These are phyloP conservation scores for Ganaspis brasiliensis DNA, from an alignment of 2,888 invertebrate genomes.

Conservation along the genomic window DNA sequence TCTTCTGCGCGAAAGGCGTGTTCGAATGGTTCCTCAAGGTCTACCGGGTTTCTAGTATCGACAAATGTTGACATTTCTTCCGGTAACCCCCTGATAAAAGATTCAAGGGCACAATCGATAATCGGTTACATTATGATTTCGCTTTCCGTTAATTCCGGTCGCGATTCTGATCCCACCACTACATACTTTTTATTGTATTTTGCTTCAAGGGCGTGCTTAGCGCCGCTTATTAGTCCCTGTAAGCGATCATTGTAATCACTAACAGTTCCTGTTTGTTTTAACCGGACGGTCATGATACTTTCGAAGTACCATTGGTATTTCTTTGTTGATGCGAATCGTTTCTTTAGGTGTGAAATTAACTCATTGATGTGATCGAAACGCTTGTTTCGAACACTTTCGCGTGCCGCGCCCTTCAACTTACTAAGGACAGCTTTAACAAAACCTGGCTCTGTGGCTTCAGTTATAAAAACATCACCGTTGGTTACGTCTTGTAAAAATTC, in stretches of 20 bases:
- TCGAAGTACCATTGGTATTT: not conserved
- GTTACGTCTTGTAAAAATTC: no score
- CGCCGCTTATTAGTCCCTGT: not conserved
- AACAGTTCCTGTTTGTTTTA: not conserved
- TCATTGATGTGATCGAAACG: no score
- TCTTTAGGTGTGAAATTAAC: no score
- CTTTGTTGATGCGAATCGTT: not conserved
- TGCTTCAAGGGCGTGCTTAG: not conserved
- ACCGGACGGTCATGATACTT: not conserved
- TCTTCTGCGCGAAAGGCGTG: no score
- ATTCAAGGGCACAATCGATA: not conserved
- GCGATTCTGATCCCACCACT: no score
- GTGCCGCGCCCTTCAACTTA: no score
- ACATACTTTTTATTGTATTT: not conserved
- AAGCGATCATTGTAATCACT: not conserved
- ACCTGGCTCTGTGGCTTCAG: no score
- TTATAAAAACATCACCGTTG: no score
- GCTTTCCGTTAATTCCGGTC: not conserved
- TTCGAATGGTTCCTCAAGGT: no score
- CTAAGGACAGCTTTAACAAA: no score
- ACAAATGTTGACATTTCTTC: not conserved
- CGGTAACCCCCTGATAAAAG: not conserved
- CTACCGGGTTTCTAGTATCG: no score
- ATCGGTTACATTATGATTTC: not conserved
- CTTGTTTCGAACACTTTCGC: no score